phyloP scores from a whole-genome alignment of 2,797 vertebrate genomes.

The Sebastes minor region DNA sequence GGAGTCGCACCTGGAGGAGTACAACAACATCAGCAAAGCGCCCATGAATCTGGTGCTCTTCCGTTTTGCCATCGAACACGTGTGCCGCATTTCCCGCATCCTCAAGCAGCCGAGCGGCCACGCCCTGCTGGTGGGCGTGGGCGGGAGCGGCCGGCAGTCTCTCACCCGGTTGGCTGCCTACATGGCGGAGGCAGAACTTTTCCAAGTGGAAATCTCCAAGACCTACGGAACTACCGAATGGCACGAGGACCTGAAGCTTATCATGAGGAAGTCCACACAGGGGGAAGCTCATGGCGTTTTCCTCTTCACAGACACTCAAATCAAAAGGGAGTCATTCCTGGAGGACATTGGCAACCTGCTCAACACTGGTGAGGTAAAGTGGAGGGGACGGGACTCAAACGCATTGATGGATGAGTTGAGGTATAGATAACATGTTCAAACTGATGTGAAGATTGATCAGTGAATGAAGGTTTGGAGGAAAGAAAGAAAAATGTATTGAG shows the following conservation, averaged over 20 bases:
- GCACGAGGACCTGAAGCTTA: slow-evolving; percentile 89
- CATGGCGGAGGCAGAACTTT: slow-evolving; percentile 90
- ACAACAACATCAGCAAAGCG: slow-evolving; percentile 90
- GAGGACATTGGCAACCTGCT: slow-evolving; percentile 93
- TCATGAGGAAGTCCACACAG: slow-evolving; percentile 86
- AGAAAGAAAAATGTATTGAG: not conserved
- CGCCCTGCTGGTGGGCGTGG: slow-evolving; percentile 90
- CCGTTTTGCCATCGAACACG: slow-evolving; percentile 92
- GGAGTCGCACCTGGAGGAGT: slow-evolving; percentile 89
- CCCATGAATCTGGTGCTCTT: slow-evolving; percentile 93
- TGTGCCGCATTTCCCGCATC: slow-evolving; percentile 91
- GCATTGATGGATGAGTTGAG: not conserved
- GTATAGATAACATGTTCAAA: not conserved
- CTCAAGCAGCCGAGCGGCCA: slow-evolving; percentile 92
- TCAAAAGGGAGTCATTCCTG: slow-evolving; percentile 91
- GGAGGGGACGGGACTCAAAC: not conserved
- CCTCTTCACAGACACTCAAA: slow-evolving; percentile 92
- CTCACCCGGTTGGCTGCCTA: slow-evolving; percentile 89
- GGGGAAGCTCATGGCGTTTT: slow-evolving; percentile 89
- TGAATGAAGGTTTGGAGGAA: not conserved
- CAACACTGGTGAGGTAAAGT: slow-evolving; percentile 88
- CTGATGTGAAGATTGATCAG: not conserved
- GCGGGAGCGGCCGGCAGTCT: slow-evolving; percentile 91
- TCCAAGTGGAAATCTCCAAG: slow-evolving; percentile 90
- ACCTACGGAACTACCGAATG: slow-evolving; percentile 87